Conservation (phyloP, 2,888 invertebrate genomes). For the Drosophila anceps region DNA sequence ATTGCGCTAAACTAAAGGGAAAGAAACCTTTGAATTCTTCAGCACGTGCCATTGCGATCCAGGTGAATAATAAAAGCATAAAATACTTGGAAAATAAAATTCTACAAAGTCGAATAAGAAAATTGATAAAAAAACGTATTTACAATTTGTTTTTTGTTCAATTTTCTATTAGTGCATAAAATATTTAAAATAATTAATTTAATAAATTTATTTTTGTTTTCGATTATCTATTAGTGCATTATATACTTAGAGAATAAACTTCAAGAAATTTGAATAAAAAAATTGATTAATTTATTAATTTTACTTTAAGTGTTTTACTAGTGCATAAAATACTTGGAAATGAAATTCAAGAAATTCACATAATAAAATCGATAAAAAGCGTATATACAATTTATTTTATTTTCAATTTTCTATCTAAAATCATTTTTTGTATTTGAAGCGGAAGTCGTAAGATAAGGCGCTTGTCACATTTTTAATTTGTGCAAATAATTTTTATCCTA, state of each 20-base stretch:
- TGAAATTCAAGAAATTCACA: background rate
- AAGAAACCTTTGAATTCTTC: conserved; percentile 81
- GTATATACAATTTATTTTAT: background rate
- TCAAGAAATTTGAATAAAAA: too few species aligned
- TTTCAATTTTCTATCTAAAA: background rate
- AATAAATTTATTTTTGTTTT: too few species aligned
- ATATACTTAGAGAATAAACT: too few species aligned
- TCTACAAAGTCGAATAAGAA: background rate
- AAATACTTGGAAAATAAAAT: background rate
- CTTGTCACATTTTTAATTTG: conserved; percentile 43
- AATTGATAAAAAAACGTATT: background rate
- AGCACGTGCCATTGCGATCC: conserved; percentile 85
- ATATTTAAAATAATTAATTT: too few species aligned
- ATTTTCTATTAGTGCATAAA: background rate
- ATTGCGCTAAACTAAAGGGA: conserved; percentile 47
- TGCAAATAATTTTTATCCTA: conserved; percentile 12
- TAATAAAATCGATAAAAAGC: background rate
- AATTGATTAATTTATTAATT: too few species aligned
- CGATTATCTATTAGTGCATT: too few species aligned
- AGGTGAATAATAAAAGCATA: conserved; percentile 70
- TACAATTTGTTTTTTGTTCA: background rate
- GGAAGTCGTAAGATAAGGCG: conserved; percentile 47
- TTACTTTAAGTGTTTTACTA: too few species aligned
- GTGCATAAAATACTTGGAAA: background rate
- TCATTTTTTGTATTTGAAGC: background rate